These are phyloP conservation scores for Cosmorhoe ocellata DNA, from an alignment of 2,888 invertebrate species.

Conservation along the genomic window DNA sequence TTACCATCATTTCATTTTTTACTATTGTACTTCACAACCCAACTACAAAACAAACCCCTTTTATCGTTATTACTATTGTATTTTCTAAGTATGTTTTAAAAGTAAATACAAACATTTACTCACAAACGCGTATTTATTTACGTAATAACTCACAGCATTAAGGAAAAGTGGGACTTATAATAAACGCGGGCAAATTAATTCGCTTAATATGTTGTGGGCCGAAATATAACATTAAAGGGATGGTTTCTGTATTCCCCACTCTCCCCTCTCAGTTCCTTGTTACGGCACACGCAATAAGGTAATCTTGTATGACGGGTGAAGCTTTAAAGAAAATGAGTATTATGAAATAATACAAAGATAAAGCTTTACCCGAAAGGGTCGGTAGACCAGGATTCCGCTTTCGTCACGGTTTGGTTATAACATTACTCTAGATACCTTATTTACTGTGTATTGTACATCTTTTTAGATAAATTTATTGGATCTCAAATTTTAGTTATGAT, in stretches of 20 bases:
- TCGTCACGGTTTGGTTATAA: too few species aligned
- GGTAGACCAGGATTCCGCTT: too few species aligned
- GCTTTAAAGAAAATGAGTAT: not conserved
- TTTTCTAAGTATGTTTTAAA: not conserved
- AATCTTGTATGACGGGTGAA: not conserved
- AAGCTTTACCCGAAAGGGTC: too few species aligned
- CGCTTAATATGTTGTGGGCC: constrained; percentile 16
- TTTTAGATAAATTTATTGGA: too few species aligned
- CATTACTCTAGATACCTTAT: too few species aligned
- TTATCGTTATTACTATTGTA: too few species aligned
- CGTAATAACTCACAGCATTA: constrained; percentile 28
- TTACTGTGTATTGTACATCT: too few species aligned
- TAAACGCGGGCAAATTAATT: constrained; percentile 30
- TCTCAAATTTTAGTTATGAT: too few species aligned
- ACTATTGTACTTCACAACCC: too few species aligned
- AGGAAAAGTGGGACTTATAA: constrained; percentile 25
- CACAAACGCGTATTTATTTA: constrained; percentile 27
- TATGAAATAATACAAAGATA: too few species aligned
- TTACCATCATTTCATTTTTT: too few species aligned
- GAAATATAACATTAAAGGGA: constrained; percentile 9
- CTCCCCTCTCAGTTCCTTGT: constrained; percentile 3
- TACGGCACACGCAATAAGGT: not conserved
- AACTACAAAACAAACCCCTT: too few species aligned
- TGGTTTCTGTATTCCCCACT: not conserved
- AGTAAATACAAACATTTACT: constrained; percentile 29